These are phyloP conservation scores for Xylophagus ater DNA, from an alignment of 2,888 invertebrate genomes.

Conservation along the genomic window DNA sequence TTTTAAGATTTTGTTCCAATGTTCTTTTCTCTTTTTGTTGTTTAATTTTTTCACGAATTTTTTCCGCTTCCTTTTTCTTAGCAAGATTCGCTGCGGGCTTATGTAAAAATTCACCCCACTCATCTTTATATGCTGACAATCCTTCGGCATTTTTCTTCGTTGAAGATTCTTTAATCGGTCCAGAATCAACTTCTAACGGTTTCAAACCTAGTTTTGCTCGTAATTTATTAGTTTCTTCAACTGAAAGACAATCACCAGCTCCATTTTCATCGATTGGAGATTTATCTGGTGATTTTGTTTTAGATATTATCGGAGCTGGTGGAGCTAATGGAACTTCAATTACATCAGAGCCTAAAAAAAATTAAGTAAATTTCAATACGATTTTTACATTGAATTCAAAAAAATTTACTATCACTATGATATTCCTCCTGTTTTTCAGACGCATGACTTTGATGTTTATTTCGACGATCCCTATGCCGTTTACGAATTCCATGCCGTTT, in stretches of 20 bases:
- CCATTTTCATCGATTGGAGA: constrained; percentile 38
- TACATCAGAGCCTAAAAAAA: constrained; percentile 37
- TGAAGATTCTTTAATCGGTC: constrained; percentile 17
- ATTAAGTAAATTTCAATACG: neutral
- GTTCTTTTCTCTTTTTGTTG: constrained; percentile 68
- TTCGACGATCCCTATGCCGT: constrained; percentile 1
- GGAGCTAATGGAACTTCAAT: constrained; percentile 36
- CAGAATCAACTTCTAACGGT: constrained; percentile 60
- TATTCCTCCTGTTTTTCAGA: constrained; percentile 29
- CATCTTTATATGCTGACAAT: constrained; percentile 59
- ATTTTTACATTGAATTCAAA: neutral
- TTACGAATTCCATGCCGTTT: constrained; percentile 4
- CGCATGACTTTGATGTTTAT: constrained; percentile 8
- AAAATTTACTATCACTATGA: constrained; percentile 38
- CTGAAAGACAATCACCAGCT: constrained; percentile 51
- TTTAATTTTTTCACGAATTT: constrained; percentile 67
- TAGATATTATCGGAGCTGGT: constrained; percentile 18
- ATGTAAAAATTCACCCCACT: constrained; percentile 74
- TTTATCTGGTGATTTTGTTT: constrained; percentile 4
- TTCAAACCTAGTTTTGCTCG: constrained; percentile 88
- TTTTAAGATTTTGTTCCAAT: constrained; percentile 49
- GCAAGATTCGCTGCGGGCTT: constrained; percentile 69
- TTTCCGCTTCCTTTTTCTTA: constrained; percentile 64
- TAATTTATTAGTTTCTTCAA: constrained; percentile 78
- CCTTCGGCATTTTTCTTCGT: constrained; percentile 49